Evolutionary conservation across 1,140 invertebrate genomes (phyloP), one percentile per base, ranked within the genome.

Genomic region (Portunus trituberculatus): DNA sequence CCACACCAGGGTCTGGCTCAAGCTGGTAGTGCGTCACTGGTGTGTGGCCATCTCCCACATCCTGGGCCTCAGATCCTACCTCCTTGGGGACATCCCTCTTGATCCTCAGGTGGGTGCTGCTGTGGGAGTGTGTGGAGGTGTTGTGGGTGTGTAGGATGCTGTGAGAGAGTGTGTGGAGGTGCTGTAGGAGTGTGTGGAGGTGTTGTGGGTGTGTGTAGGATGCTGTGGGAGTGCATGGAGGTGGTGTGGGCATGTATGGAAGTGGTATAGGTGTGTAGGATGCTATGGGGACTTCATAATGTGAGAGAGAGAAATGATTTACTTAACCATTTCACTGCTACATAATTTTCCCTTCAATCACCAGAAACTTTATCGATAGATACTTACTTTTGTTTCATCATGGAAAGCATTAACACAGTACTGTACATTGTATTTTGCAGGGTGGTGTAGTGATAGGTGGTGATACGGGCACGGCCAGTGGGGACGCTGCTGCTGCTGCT

Each of bases 1-100:
- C 0, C 99, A 99, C 96, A 99, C 99, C 0, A 97, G 99, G 12
- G 98, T 98, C 0, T 99, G 99, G 98, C 97, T 99, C 25, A 99
- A 99, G 97, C 97, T 98, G 16, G 97, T 99, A 0, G 98, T 99
- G 0, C 97, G 98, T 7, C 97, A 98, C 59, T 99, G 99, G 99
- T 99, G 99, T 97, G 97, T 97, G 8, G 98, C 97, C 3, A 98
- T 99, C 0, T 98, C 99, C 0, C 99, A 98, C 97, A 96, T 99
- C 25, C 97, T 99, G 0, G 98, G 98, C 89, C 97, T 99, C 0
- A 98, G 98, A 88, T 99, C 99, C 0, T 99, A 99, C 97, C 97
- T 99, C 25, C 97, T 99, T 10, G 98, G 98, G 0, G 98, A 98
- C 90, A 98, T 97, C 0, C 93, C 96, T n/a, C 95, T 93, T 96